Conservation (phyloP, 2,888 invertebrate species). For the Andrena chrysosceles region DNA sequence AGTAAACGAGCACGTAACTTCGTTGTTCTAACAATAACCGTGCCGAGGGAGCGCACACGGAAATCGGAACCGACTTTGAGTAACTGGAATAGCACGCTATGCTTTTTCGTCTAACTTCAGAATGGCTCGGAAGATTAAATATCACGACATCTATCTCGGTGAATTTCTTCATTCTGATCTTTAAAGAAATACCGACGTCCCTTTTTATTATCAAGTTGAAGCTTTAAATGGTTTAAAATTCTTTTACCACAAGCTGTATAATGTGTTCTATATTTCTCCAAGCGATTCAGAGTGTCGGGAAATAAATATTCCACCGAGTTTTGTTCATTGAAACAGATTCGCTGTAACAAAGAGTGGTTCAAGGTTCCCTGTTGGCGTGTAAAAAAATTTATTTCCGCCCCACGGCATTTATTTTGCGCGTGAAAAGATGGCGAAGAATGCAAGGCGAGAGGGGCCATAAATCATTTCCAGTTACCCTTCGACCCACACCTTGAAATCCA, state of each 20-base stretch:
- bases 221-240: background rate
- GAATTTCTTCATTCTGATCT: background rate
- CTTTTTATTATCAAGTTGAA: too few relatives aligned
- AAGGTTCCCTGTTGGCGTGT: constrained; percentile 20
- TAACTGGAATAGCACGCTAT: constrained; percentile 28
- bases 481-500: constrained; percentile 59
- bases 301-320: background rate
- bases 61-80: constrained; percentile 44
- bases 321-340: background rate
- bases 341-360: constrained; percentile 5
- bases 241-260: background rate
- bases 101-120: background rate
- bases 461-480: constrained; percentile 55
- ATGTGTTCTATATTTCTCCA: background rate
- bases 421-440: constrained; percentile 19
- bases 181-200: too few relatives aligned
- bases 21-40: constrained; percentile 61
- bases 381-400: constrained; percentile 26
- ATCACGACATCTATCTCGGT: background rate
- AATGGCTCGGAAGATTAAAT: too few relatives aligned
- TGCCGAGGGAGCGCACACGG: constrained; percentile 30
- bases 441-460: constrained; percentile 38
- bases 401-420: constrained; percentile 12
- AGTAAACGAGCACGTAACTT: constrained; percentile 60
- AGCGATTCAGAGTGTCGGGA: background rate